Evolutionary conservation across 2,888 invertebrate species (phyloP).

Genomic region (Heliconius sara): DNA sequence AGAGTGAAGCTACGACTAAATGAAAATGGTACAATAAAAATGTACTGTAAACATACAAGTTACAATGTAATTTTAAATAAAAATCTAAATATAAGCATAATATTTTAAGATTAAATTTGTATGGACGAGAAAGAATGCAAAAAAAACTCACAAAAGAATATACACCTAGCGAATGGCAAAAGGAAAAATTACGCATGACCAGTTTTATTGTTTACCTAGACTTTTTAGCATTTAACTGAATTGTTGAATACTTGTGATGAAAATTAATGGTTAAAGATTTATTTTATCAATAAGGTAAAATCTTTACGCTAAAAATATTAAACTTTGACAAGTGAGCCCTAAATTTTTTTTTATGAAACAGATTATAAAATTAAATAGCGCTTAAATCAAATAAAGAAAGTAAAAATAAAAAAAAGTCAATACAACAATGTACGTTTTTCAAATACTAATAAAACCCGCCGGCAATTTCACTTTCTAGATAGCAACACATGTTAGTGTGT

Average conservation of each 20-base stretch:
- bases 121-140: constrained; percentile 11
- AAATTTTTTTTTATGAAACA: not conserved
- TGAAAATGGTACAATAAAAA: not conserved
- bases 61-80: not conserved
- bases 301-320: not conserved
- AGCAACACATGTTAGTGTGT: constrained; percentile 30
- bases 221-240: constrained; percentile 22
- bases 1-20: no score
- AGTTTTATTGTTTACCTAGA: constrained; percentile 32
- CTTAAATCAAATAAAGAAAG: not conserved
- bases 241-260: not conserved
- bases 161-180: constrained; percentile 22
- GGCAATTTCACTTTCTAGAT: constrained; percentile 43
- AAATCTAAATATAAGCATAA: not conserved
- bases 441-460: constrained; percentile 17
- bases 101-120: not conserved
- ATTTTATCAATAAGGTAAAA: constrained; percentile 7
- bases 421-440: not conserved
- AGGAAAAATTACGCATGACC: constrained; percentile 30
- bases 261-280: not conserved
- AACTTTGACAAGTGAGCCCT: not conserved
- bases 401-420: not conserved
- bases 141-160: constrained; percentile 14
- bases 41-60: not conserved
- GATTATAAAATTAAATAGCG: not conserved